Evolutionary conservation across 2,888 invertebrate species (phyloP).

Genomic region (Lepeophtheirus nordmannii): DNA sequence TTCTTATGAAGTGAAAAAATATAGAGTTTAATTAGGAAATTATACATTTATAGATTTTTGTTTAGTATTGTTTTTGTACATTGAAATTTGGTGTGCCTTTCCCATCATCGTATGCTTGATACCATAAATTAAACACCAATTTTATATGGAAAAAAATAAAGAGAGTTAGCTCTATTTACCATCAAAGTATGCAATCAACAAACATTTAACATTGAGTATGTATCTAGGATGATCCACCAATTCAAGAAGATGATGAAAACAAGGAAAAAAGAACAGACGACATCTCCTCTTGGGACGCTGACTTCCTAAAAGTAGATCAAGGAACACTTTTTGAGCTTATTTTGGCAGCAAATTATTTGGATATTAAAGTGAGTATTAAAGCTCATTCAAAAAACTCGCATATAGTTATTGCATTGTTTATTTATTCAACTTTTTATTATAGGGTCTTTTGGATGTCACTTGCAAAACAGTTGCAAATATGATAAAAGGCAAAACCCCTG

Average conservation of each 20-base stretch:
- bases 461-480: constrained; percentile 97
- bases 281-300: constrained; percentile 97
- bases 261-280: constrained; percentile 97
- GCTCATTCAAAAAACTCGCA: too few species aligned
- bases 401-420: constrained; percentile 28
- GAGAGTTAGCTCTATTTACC: too few species aligned
- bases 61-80: too few species aligned
- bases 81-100: too few species aligned
- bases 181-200: too few species aligned
- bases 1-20: too few species aligned
- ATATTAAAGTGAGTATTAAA: constrained; percentile 43
- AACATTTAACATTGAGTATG: background rate
- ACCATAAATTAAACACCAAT: too few species aligned
- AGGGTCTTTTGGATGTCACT: constrained; percentile 85
- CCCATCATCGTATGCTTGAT: too few species aligned
- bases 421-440: constrained; percentile 32
- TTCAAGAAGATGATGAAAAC: constrained; percentile 91
- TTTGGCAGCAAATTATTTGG: constrained; percentile 88
- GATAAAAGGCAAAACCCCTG: constrained; percentile 96
- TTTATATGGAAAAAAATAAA: too few species aligned
- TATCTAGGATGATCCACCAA: constrained; percentile 65
- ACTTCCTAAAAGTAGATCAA: constrained; percentile 85
- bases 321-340: constrained; percentile 91
- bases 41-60: too few species aligned
- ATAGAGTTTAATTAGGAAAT: too few species aligned